These are phyloP conservation scores for Pagrus major DNA, from an alignment of 2,113 vertebrate species.

Conservation along the genomic window DNA sequence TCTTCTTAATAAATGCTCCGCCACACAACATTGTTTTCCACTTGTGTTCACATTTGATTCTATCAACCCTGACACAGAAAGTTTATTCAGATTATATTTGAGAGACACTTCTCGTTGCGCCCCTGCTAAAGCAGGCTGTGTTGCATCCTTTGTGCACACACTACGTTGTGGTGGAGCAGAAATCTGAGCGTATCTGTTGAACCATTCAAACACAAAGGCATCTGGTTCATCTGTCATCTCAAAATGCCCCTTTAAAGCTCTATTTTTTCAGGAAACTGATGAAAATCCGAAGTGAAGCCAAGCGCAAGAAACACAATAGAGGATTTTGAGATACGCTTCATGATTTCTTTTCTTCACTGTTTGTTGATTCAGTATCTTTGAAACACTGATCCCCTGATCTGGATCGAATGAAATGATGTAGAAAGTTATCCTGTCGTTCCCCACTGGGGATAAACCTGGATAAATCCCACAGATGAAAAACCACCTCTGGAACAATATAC, in stretches of 20 bases:
- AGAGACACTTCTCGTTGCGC: neutral
- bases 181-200: neutral
- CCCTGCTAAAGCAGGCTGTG: neutral
- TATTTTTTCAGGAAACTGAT: neutral
- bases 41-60: constrained; percentile 1
- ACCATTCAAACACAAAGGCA: neutral
- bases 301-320: neutral
- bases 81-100: neutral
- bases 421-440: constrained; percentile 2
- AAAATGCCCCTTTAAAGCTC: neutral
- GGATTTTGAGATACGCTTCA: neutral
- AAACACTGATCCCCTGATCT: constrained; percentile 9
- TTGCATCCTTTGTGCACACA: neutral
- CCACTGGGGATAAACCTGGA: constrained; percentile 5
- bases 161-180: neutral
- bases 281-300: neutral
- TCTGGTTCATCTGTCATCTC: neutral
- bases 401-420: constrained; percentile 10
- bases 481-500: neutral
- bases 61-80: neutral
- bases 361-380: neutral
- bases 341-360: neutral
- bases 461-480: constrained; percentile 1
- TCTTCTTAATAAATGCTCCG: neutral
- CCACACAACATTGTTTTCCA: neutral